Base-by-base conservation (phyloP, 2,113 vertebrate species). In the Lichenostomus cassidix region DNA sequence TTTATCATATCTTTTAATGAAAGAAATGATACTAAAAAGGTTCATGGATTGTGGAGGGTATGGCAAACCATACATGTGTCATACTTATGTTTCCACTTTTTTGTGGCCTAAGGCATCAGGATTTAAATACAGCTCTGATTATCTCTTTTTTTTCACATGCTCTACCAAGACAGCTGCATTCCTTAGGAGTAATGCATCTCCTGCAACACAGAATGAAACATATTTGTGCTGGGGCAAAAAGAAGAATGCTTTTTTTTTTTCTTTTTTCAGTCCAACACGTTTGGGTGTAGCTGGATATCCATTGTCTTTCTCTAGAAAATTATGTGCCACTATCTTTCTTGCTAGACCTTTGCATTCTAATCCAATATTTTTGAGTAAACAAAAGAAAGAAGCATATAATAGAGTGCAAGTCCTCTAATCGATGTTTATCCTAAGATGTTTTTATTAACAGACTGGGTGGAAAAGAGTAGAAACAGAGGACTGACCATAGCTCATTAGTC, bases 71-170 rank as follows among this genome's bases (percentile, higher is more conserved):
- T 68, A 33, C 3, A 56, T 4, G 17, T 63, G 25, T n/a, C 18
- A 9, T 64, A 31, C 53, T 67, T 76, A 67, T 8, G 1, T n/a
- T 89, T 87, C n/a, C 11, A 33, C 10, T 69, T 91, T 82, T 82
- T 44, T 39, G 53, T 67, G 60, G 31, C 77, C 49, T 73, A 47
- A 82, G 65, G 80, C 52, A 16, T 79, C 35, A 64, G 52, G 39
- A 60, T 82, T 73, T 78, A 75, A 81, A 78, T n/a, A 39, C 35
- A 59, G 29, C 23, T 87, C 74, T 95, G 81, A 92, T 83, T 79
- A 67, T 81, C 37, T 85, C n/a, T 63, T 62, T 73, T 60, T 69
- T 89, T 89, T 74, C 22, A 44, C 33, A 52, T 71, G 27, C 78
- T 78, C 44, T 55, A 5, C 35, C 56, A 68, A 87, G 86, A 68